Evolutionary conservation across 2,113 vertebrate genomes (phyloP).

Genomic region (Cairina moschata): DNA sequence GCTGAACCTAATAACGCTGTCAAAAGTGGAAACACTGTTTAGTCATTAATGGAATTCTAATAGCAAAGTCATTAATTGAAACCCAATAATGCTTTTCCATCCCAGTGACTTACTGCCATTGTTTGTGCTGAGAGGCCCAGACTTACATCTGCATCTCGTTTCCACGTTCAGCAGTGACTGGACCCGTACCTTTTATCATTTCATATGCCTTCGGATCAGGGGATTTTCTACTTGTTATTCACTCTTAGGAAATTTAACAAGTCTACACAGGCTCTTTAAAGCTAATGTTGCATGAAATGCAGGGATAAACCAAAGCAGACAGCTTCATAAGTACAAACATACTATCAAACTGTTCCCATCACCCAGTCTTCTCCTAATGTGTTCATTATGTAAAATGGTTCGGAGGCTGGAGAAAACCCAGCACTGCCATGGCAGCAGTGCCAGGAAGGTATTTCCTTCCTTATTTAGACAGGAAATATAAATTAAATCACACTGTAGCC

Average conservation of each 20-base stretch:
- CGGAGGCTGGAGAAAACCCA: background rate
- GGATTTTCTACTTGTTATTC: constrained; percentile 24
- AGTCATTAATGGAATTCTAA: constrained; percentile 40
- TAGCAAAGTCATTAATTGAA: constrained; percentile 18
- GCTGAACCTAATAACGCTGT: background rate
- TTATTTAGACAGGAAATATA: background rate
- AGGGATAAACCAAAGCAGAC: constrained; percentile 28
- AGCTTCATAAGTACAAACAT: background rate
- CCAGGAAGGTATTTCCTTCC: background rate
- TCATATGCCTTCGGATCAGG: background rate
- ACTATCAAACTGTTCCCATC: background rate
- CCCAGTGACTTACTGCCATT: background rate
- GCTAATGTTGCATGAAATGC: constrained; percentile 55
- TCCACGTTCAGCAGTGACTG: rapidly evolving
- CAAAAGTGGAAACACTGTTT: constrained; percentile 14
- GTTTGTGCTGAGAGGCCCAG: background rate
- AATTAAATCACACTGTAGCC: background rate
- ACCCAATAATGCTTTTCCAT: background rate
- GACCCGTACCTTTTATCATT: background rate
- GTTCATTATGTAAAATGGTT: background rate
- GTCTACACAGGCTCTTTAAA: constrained; percentile 25
- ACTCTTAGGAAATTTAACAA: constrained; percentile 21
- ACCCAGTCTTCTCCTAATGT: background rate
- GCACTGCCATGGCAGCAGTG: background rate
- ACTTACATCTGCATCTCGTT: background rate